Evolutionary conservation across 2,888 invertebrate species (phyloP).

Genomic region (Pachycephus smyrnensis): DNA sequence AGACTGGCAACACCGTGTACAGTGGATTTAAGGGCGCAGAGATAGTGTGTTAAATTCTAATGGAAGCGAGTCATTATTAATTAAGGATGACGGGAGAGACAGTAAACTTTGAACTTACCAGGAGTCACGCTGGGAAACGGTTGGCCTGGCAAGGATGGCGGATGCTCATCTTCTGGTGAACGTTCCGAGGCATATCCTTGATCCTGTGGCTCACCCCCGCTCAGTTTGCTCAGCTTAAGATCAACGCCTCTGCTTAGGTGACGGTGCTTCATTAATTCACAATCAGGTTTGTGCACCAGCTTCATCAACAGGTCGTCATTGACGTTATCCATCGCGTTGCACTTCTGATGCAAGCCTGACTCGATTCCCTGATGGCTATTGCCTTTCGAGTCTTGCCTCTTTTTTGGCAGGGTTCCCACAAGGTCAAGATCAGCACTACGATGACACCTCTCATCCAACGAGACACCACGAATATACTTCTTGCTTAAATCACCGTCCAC

Average conservation of each 20-base stretch:
- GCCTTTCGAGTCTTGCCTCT: slow-evolving; percentile 33
- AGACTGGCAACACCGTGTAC: neutral
- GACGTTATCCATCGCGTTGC: slow-evolving; percentile 25
- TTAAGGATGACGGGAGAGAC: neutral
- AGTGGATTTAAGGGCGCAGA: neutral
- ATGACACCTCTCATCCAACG: slow-evolving; percentile 39
- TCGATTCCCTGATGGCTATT: slow-evolving; percentile 31
- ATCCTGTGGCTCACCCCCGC: slow-evolving; percentile 68
- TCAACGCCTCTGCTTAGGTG: slow-evolving; percentile 49
- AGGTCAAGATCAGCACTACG: slow-evolving; percentile 53
- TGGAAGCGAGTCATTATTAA: neutral
- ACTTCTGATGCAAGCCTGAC: slow-evolving; percentile 28
- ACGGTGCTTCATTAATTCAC: slow-evolving; percentile 55
- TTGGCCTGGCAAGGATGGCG: slow-evolving; percentile 72
- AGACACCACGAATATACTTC: slow-evolving; percentile 44
- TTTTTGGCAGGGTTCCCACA: slow-evolving; percentile 56
- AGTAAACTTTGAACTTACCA: slow-evolving; percentile 68
- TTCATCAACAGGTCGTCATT: slow-evolving; percentile 49
- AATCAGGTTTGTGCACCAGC: slow-evolving; percentile 58
- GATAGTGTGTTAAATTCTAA: neutral
- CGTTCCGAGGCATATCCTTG: slow-evolving; percentile 83
- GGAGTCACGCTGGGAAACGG: slow-evolving; percentile 78
- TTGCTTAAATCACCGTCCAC: slow-evolving; percentile 35
- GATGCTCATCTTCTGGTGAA: slow-evolving; percentile 82
- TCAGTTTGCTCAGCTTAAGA: slow-evolving; percentile 53